These are phyloP conservation scores for Mystacides longicornis DNA, from an alignment of 2,888 invertebrate genomes.

Conservation along the genomic window DNA sequence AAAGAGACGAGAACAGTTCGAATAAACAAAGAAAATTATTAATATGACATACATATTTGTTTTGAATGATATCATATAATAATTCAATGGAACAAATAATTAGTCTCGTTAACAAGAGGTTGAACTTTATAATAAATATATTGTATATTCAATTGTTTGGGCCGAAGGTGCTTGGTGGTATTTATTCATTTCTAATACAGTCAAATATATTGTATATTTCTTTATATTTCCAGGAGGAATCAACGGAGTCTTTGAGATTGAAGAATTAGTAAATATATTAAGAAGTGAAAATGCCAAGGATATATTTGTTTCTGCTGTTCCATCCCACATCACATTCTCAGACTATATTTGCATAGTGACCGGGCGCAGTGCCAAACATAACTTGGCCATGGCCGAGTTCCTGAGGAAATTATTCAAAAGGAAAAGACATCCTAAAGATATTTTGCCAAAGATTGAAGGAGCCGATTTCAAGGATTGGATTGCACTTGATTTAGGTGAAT, in stretches of 20 bases:
- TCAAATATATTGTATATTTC: too few relatives aligned
- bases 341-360: slow-evolving; percentile 79
- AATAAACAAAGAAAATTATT: too few relatives aligned
- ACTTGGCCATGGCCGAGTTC: slow-evolving; percentile 66
- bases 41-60: too few relatives aligned
- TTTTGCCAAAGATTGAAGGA: slow-evolving; percentile 71
- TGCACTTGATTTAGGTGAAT: slow-evolving; percentile 83
- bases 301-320: slow-evolving; percentile 73
- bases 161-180: too few relatives aligned
- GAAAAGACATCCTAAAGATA: slow-evolving; percentile 56
- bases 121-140: too few relatives aligned
- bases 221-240: slow-evolving; percentile 59
- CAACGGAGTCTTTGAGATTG: slow-evolving; percentile 80
- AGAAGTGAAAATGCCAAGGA: slow-evolving; percentile 69
- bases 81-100: too few relatives aligned
- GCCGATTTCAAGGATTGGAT: slow-evolving; percentile 73
- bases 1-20: too few relatives aligned
- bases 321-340: slow-evolving; percentile 68
- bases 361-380: slow-evolving; percentile 66
- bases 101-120: too few relatives aligned
- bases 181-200: too few relatives aligned
- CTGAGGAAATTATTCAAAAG: slow-evolving; percentile 69
- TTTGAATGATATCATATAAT: too few relatives aligned
- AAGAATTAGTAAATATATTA: slow-evolving; percentile 72
- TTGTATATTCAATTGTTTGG: too few relatives aligned